Percentiles rank a stretch among this genome's conserved stretches.
Conservation (phyloP, 2,888 invertebrate genomes). For the Chaitophorus viminalis region DNA sequence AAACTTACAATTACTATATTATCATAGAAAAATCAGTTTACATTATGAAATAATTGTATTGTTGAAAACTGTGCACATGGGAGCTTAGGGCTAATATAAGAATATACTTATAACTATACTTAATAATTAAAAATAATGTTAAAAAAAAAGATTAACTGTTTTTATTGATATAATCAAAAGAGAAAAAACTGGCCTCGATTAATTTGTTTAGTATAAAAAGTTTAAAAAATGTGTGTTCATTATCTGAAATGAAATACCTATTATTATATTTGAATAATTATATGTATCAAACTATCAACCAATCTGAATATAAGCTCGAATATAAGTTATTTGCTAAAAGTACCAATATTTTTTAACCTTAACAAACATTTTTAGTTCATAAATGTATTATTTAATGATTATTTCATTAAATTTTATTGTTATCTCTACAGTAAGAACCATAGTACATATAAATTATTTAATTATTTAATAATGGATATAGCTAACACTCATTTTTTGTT, state of each 20-base stretch:
- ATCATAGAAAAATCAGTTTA: background rate
- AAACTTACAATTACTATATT: background rate
- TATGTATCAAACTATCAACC: too few species aligned
- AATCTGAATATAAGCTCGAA: too few species aligned
- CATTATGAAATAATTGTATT: conserved; percentile 9
- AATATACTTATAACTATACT: background rate
- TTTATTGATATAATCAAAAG: background rate
- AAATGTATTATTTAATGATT: too few species aligned
- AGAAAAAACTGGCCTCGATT: background rate
- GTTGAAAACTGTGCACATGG: background rate
- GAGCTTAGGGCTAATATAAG: background rate
- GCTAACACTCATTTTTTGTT: background rate
- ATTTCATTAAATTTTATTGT: too few species aligned
- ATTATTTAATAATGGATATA: background rate
- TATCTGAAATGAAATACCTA: background rate
- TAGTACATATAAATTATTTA: too few species aligned
- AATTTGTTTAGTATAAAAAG: background rate
- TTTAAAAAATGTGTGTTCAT: background rate
- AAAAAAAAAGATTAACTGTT: background rate
- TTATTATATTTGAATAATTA: background rate
- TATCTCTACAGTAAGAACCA: too few species aligned
- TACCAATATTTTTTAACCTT: too few species aligned
- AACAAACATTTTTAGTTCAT: too few species aligned
- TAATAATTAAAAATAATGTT: background rate
- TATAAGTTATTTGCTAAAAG: too few species aligned